These are phyloP conservation scores for Tupaia chinensis DNA, from an alignment of 2,113 vertebrate genomes.

Conservation along the genomic window DNA sequence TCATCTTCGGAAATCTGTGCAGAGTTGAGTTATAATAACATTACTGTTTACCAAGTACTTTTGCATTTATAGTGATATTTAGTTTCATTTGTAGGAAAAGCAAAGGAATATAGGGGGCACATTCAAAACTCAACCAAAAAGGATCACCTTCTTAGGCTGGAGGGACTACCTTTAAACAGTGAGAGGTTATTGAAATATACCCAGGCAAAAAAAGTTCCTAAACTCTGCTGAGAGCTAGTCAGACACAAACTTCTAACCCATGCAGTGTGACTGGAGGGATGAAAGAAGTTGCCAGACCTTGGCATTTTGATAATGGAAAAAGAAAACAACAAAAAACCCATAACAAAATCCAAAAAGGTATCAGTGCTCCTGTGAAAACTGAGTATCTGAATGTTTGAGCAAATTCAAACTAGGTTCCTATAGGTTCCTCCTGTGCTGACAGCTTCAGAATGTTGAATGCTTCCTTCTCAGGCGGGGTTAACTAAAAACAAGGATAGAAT, in stretches of 20 bases:
- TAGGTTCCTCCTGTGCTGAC: not conserved
- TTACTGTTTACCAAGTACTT: not conserved
- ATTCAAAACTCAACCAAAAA: slow-evolving; percentile 51
- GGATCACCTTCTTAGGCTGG: not conserved
- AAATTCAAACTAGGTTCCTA: not conserved
- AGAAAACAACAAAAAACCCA: not conserved
- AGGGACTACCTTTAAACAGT: slow-evolving; percentile 49
- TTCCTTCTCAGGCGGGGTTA: not conserved
- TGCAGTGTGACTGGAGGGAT: slow-evolving; percentile 53
- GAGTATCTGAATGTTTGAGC: slow-evolving; percentile 38
- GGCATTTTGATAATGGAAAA: slow-evolving; percentile 56
- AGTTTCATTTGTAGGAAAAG: slow-evolving; percentile 30
- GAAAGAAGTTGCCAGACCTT: slow-evolving; percentile 57
- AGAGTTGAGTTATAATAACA: not conserved
- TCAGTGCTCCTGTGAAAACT: slow-evolving; percentile 66
- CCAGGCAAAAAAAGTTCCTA: slow-evolving; percentile 67
- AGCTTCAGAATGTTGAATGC: not conserved
- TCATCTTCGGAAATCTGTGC: slow-evolving; percentile 37
- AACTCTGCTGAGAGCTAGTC: slow-evolving; percentile 70
- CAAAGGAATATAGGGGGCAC: not conserved
- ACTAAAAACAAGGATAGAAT: slow-evolving; percentile 65
- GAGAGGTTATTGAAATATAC: slow-evolving; percentile 62
- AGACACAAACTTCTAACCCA: slow-evolving; percentile 78
- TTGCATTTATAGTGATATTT: slow-evolving; percentile 33
- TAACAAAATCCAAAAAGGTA: not conserved